phyloP scores from a whole-genome alignment of 2,113 vertebrate genomes.

The Pungitius pungitius region DNA sequence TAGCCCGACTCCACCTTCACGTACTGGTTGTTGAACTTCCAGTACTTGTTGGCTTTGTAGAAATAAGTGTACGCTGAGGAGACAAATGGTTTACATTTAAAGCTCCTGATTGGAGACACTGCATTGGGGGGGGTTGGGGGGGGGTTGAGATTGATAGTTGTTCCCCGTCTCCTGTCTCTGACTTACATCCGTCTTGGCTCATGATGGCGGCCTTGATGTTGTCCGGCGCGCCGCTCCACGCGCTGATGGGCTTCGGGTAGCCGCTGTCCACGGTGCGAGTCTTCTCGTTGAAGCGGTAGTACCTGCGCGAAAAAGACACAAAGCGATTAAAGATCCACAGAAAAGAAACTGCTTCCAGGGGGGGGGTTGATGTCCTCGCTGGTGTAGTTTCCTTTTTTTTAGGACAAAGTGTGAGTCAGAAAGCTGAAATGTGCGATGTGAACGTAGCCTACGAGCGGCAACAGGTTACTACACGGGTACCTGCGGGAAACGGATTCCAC shows the following conservation, averaged over 20 bases:
- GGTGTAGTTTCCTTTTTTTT: neutral
- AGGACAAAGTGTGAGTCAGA: slow-evolving; percentile 14
- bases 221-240: slow-evolving; percentile 89
- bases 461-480: neutral
- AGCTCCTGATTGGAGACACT: neutral
- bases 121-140: no score
- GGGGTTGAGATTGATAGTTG: no score
- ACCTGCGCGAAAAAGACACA: slow-evolving; percentile 67
- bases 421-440: neutral
- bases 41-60: slow-evolving; percentile 93
- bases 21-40: slow-evolving; percentile 94
- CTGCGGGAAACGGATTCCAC: neutral
- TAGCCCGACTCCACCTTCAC: slow-evolving; percentile 90
- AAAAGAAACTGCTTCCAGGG: neutral
- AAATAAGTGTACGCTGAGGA: slow-evolving; percentile 88
- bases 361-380: neutral
- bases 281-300: slow-evolving; percentile 90
- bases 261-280: slow-evolving; percentile 83
- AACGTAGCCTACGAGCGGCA: neutral
- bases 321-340: neutral
- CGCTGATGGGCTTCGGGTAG: slow-evolving; percentile 88
- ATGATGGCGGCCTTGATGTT: slow-evolving; percentile 87
- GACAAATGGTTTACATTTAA: neutral
- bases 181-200: slow-evolving; percentile 87
- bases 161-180: no score